Base-by-base conservation (phyloP, 2,888 invertebrate genomes). In the Ennomos erosarius region DNA sequence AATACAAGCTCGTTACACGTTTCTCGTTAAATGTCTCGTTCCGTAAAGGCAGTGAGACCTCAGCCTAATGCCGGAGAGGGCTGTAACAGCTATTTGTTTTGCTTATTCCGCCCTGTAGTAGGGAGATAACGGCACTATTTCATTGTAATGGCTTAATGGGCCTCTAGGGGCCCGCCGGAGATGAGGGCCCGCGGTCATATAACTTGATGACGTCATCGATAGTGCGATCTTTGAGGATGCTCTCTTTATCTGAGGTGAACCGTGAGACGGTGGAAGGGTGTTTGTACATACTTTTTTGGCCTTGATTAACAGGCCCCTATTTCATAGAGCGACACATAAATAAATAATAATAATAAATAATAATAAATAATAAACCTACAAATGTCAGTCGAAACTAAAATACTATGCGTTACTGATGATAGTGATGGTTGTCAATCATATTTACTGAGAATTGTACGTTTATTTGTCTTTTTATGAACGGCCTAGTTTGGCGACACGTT, bases 81-180 rank as follows among this genome's bases (percentile, higher is more conserved):
- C 39, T 60, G 73, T 69, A 70, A 73, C 62, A 68, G 71, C 78
- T 79, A 85, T 87, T 86, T 86, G 81, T 85, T 83, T 82, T 77
- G 81, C 82, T 85, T 81, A 83, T 82, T 77, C 74, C 74, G 61
- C 77, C 72, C 81, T 78, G 81, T 75, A 70, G 69, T 65, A 63
- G 58, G 51, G 68, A 81, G 87, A 88, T 86, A 87, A 84, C 79
- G 64, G 73, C 76, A 75, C 83, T 84, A 86, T 87, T 87, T 86
- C 85, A 85, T 83, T 79, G 78, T 87, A 87, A 88, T 86, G 79
- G 84, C 78, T 76, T 81, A 84, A 88, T 86, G 83, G 82, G 82
- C 80, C 75, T 85, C 78, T 72, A 33, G 59, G 80, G 80, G 81
- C 46, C 39, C 43, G 13, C 38, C 39, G 5, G 68, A 68, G 69